Evolutionary conservation across 2,888 invertebrate genomes (phyloP).

Genomic region (Brachyptera risi): DNA sequence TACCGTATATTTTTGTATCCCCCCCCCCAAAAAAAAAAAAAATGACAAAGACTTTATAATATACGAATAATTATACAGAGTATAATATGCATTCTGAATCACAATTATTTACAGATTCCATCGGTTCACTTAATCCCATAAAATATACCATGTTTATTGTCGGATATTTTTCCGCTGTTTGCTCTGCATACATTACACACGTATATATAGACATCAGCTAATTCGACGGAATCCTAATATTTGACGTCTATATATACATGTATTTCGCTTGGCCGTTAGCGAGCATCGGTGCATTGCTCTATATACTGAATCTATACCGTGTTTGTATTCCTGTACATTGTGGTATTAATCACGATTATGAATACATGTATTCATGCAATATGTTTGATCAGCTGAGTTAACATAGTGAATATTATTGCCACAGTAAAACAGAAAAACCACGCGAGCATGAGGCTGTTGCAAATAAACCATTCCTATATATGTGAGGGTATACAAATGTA

Average conservation of each 20-base stretch:
- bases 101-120: neutral
- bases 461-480: slow-evolving; percentile 2
- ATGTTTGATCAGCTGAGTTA: slow-evolving; percentile 26
- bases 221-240: slow-evolving; percentile 9
- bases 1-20: too few relatives aligned
- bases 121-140: slow-evolving; percentile 13
- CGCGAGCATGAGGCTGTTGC: neutral
- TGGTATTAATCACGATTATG: slow-evolving; percentile 27
- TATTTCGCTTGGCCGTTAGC: slow-evolving; percentile 5
- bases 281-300: too few relatives aligned
- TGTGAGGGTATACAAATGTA: too few relatives aligned
- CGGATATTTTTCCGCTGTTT: neutral
- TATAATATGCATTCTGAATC: too few relatives aligned
- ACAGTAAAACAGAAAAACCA: slow-evolving; percentile 9
- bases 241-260: neutral
- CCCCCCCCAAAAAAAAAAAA: too few relatives aligned
- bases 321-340: neutral
- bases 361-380: slow-evolving; percentile 24
- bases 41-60: too few relatives aligned
- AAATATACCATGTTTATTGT: neutral
- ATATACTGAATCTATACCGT: too few relatives aligned
- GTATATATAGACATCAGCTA: too few relatives aligned
- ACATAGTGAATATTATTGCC: slow-evolving; percentile 5
- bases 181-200: too few relatives aligned
- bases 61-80: too few relatives aligned